Conservation (phyloP, 2,113 vertebrate species). For the Pluvialis apricaria region DNA sequence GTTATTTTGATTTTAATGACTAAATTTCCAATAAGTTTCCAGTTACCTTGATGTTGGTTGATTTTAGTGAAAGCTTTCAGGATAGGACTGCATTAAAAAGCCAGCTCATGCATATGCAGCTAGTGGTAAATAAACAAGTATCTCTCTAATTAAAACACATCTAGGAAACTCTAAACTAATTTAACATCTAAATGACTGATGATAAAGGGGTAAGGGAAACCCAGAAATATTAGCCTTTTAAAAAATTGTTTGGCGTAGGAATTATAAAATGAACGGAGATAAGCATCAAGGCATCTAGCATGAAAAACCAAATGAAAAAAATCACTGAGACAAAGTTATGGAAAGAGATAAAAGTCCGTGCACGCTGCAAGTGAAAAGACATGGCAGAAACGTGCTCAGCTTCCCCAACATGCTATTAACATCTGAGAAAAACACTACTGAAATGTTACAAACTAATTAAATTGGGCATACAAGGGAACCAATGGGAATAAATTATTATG, state of each 20-base stretch:
- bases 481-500: constrained; percentile 43
- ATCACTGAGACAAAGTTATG: neutral
- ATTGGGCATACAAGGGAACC: neutral
- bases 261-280: neutral
- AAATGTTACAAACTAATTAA: constrained; percentile 51
- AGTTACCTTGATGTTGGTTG: neutral
- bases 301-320: neutral
- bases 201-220: neutral
- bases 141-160: constrained; percentile 24
- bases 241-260: neutral
- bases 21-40: neutral
- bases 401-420: constrained; percentile 18
- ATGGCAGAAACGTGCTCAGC: constrained; percentile 4
- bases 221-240: neutral
- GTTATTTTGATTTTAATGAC: neutral
- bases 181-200: constrained; percentile 3
- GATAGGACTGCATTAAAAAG: neutral
- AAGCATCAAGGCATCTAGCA: neutral
- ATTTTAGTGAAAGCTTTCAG: neutral
- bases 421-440: neutral
- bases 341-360: neutral
- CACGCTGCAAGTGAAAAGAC: neutral
- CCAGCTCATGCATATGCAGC: constrained; percentile 9
- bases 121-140: constrained; percentile 30
- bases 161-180: constrained; percentile 22